These are phyloP conservation scores for Aptenodytes forsteri DNA, from an alignment of 2,113 vertebrate species.

Conservation along the genomic window DNA sequence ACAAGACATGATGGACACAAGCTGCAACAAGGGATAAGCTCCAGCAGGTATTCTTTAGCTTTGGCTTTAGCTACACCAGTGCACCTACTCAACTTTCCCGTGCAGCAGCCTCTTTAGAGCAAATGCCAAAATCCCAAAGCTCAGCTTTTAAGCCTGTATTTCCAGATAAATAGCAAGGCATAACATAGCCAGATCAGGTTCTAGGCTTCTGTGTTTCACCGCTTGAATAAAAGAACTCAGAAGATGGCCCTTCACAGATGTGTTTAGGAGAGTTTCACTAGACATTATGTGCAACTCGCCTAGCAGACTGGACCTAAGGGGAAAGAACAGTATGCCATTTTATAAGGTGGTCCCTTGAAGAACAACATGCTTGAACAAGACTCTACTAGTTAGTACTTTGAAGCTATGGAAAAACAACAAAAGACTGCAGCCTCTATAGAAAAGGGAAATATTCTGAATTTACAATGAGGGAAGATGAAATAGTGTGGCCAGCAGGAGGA, in stretches of 20 bases:
- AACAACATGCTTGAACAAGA: not conserved
- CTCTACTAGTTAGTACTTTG: not conserved
- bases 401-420: constrained; percentile 9
- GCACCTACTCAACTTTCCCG: not conserved
- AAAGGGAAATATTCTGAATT: constrained; percentile 34
- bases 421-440: not conserved
- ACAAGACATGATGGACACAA: not conserved
- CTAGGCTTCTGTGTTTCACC: not conserved
- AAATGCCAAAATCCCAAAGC: not conserved
- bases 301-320: not conserved
- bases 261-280: not conserved
- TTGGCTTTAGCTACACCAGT: not conserved
- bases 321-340: not conserved
- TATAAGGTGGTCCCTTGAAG: not conserved
- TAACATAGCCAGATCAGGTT: not conserved
- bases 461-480: constrained; percentile 21
- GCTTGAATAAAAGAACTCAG: not conserved
- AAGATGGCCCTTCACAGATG: not conserved
- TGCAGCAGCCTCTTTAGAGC: not conserved
- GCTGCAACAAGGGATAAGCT: not conserved
- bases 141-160: not conserved
- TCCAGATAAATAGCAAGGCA: not conserved
- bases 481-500: too few species aligned
- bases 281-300: not conserved
- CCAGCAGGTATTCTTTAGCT: not conserved